Base-by-base conservation (phyloP, 2,797 vertebrate species). In the Alectoris magna region DNA sequence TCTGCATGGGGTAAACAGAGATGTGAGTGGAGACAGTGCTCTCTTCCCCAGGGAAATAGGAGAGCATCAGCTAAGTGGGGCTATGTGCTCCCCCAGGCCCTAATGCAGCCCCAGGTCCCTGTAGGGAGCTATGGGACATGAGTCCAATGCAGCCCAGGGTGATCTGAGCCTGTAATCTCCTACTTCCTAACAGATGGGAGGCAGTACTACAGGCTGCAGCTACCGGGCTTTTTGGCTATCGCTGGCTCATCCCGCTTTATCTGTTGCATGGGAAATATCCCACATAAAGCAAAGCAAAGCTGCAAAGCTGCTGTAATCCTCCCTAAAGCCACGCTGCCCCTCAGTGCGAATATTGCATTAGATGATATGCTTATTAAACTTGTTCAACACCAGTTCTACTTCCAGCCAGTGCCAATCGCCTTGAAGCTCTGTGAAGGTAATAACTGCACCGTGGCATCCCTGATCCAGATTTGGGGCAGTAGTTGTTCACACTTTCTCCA, bases 301-400 rank as follows among this genome's bases (percentile, higher is more conserved):
- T 85, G 81, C 78, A 93, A 96, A 95, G 87, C 95, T 46, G 43
- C 87, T 10, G 2, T 96, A 95, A 94, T 94, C 94, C 96, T 70
- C 79, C 92, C 95, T 72, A 95, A 91, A 94, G 93, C 70, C 76
- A 84, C 87, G 38, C 46, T 80, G 76, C 72, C 88, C 83, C 84
- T 95, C 86, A 21, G 21, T 85, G 87, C 11, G 53, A 77, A 82
- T 60, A 84, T 46, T 85, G 29, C 72, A 80, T 78, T 87, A 43
- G 87, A 82, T 63, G 9, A 93, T 92, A 68, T 53, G 84, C 96
- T 97, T 97, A 94, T 97, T 97, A 95, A 95, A 95, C 86, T 91
- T 63, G 6, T 76, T 85, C 53, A 38, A 14, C 38, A 14, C 14
- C 79, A 84, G 68, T 93, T 94, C 91, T 87, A 27, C 87, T 86